phyloP scores from a whole-genome alignment of 2,797 vertebrate genomes.

The Dromococcyx pavoninus region DNA sequence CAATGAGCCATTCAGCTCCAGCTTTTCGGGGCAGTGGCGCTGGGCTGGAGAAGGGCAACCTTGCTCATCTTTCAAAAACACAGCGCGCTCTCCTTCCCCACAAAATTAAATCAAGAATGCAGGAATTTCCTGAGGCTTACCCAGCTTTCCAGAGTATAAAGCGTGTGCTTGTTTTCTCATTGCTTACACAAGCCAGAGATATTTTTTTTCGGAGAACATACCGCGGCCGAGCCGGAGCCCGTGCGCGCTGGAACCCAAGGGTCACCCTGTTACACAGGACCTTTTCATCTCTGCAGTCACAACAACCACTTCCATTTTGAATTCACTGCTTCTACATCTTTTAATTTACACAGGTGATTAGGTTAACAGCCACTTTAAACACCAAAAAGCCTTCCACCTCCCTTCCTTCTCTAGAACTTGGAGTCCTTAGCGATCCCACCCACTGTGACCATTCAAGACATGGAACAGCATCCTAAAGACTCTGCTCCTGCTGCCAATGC shows the following conservation, averaged over 20 bases:
- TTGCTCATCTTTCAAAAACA: slow-evolving; percentile 44
- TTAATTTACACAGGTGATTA: not conserved
- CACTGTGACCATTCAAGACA: not conserved
- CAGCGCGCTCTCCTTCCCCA: not conserved
- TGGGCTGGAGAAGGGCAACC: slow-evolving; percentile 27
- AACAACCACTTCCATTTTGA: not conserved
- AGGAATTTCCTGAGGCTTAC: slow-evolving; percentile 70
- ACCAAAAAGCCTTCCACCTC: not conserved
- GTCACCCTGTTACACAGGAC: not conserved
- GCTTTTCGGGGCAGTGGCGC: not conserved
- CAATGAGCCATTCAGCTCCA: slow-evolving; percentile 57
- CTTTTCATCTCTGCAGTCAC: not conserved
- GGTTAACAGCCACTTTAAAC: not conserved
- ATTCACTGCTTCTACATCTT: not conserved
- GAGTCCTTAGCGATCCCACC: not conserved
- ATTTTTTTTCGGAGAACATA: not conserved
- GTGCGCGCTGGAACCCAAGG: not conserved
- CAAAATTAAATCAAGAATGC: slow-evolving; percentile 64
- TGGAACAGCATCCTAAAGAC: not conserved
- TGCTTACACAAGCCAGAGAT: slow-evolving; percentile 31
- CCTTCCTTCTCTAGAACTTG: not conserved
- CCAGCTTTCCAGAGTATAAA: slow-evolving; percentile 27
- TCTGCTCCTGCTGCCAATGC: not conserved
- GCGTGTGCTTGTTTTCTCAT: slow-evolving; percentile 42
- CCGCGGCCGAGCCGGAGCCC: not conserved